Base-by-base conservation (phyloP, 2,113 vertebrate genomes). In the Trematomus loennbergii region DNA sequence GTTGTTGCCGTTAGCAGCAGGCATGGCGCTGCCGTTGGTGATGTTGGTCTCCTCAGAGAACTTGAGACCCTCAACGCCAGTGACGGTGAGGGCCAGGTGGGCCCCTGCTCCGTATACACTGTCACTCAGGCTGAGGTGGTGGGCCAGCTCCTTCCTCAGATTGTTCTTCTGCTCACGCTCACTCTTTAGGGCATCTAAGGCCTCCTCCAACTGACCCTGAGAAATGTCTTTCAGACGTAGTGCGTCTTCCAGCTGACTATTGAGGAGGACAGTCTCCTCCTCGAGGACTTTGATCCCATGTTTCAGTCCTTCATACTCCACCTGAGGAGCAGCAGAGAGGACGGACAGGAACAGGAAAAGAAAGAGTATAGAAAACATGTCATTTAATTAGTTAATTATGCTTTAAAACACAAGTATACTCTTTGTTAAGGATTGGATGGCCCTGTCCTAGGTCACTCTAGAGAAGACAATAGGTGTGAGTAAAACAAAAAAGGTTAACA, bases 241-340 rank as follows among this genome's bases (percentile, higher is more conserved):
- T 3, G 98, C 98, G 22, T 99, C 98, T 82, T 99, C 98, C 80
- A 99, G 94, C 91, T 99, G 98, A 87, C 97, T 99, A 90, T 99
- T 98, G 48, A 99, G 96, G 16, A 99, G 95, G 17, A 97, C 97
- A 0, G 97, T 98, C 88, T 99, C 98, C 92, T 99, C 98, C 86
- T 98, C 98, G 74, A 98, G 95, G 1, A 98, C 96, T 72, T 99
- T 99, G 72, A 99, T 99, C 92, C 99, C 98, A 78, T 99, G 98
- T 86, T 99, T 99, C 91, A 99, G 93, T 49, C 98, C 97, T 93
- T 99, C 98, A 2, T 98, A 99, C 89, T 99, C 98, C 87, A 99
- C 98, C 98, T 99, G 95, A 71, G 5, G 46, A 17, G 43, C 58
- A 57, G 25, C 9, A 78, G 40, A 58, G 3, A 60, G 45, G 62